Base-by-base conservation (phyloP, 2,888 invertebrate genomes). In the Amorpha juglandis region DNA sequence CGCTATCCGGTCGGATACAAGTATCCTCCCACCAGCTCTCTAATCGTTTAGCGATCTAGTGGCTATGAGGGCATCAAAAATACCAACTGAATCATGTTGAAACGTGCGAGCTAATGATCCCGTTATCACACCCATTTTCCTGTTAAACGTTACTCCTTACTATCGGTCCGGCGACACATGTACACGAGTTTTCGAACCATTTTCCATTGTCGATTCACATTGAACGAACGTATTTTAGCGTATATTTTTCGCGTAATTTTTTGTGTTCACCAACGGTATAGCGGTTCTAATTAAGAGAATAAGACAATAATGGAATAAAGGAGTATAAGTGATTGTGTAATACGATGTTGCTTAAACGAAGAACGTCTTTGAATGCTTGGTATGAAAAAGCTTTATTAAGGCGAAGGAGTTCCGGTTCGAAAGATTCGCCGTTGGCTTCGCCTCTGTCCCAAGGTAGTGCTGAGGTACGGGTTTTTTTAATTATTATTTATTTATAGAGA, bases 111-210 rank as follows among this genome's bases (percentile, higher is more conserved):
- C 74, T 82, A 82, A 82, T 83, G 73, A 72, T 80, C 82, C 84
- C 77, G 79, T 85, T 87, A 89, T 89, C 89, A 84, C 73, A 79
- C 76, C 79, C 82, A 84, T 90, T 91, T 90, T 89, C 89, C 90
- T 87, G 86, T 77, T 85, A 76, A 76, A 78, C 75, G 75, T 72
- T 76, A 74, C 73, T 78, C 78, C 72, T 73, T 81, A 80, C 81
- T 89, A 90, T 88, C 88, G 81, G 83, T 75, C 72, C 80, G 68
- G 77, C 77, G 72, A 64, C 65, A 69, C 69, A 72, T 66, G 71
- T 71, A 67, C 65, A 65, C 74, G 74, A 81, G 79, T 87, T 86
- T 86, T 84, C 84, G 80, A 78, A 82, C 75, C 89, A 92, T 92
- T 92, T 91, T 90, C 91, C 90, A 86, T 75, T 81, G 86, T 83